Conservation (phyloP, 2,113 vertebrate genomes). For the Eurypyga helias region DNA sequence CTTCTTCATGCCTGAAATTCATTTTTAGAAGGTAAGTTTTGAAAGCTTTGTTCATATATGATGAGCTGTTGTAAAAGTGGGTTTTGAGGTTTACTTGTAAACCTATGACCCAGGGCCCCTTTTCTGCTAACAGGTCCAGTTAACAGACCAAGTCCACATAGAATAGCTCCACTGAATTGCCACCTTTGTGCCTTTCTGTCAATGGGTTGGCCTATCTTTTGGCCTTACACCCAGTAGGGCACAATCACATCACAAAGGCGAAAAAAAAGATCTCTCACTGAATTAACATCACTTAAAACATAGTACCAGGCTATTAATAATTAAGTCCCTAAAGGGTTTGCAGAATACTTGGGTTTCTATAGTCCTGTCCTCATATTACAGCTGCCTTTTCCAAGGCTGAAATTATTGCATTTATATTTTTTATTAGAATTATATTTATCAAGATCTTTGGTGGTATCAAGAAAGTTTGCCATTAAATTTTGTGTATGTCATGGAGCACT, state of each 20-base stretch:
- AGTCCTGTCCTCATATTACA: neutral
- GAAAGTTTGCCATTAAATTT: neutral
- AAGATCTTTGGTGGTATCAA: neutral
- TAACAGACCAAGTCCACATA: neutral
- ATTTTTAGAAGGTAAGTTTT: neutral
- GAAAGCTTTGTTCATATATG: neutral
- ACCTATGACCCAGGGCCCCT: neutral
- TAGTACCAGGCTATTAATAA: neutral
- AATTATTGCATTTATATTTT: neutral
- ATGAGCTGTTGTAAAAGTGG: neutral
- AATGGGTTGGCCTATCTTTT: neutral
- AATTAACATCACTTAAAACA: neutral
- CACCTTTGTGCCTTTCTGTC: neutral
- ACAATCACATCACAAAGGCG: neutral
- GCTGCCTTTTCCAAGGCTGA: neutral
- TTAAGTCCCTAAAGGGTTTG: neutral
- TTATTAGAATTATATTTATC: neutral
- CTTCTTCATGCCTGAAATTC: neutral
- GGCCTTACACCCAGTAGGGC: neutral
- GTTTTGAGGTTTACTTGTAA: neutral
- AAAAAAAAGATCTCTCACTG: neutral
- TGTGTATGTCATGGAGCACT: neutral
- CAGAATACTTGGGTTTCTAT: neutral
- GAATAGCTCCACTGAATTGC: neutral
- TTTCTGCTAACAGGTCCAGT: neutral